These are phyloP conservation scores for Penelope pileata DNA, from an alignment of 2,113 vertebrate species.

Conservation along the genomic window DNA sequence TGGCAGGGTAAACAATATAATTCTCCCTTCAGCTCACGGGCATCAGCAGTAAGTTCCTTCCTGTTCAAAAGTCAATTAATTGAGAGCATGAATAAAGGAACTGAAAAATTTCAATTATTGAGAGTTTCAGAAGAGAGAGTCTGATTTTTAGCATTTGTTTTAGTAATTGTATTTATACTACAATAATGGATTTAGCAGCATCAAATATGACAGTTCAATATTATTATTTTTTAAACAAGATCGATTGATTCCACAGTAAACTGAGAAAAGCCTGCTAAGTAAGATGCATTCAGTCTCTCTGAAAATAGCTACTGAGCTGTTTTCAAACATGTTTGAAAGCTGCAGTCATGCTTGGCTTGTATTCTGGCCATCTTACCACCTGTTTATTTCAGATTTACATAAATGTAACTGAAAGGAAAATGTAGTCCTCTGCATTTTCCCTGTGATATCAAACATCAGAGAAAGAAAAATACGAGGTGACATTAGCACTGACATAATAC, in stretches of 20 bases:
- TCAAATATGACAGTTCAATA: neutral
- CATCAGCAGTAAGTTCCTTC: conserved; percentile 96
- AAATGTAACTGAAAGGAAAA: conserved; percentile 8
- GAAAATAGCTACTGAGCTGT: neutral
- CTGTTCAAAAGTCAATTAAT: conserved; percentile 70
- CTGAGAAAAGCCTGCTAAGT: neutral
- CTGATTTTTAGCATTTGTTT: neutral
- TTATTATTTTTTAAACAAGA: neutral
- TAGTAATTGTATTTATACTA: neutral
- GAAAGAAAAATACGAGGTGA: neutral
- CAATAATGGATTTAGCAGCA: neutral
- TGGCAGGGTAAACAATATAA: conserved; percentile 97
- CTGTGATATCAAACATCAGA: neutral
- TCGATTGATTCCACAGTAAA: neutral
- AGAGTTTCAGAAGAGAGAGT: neutral
- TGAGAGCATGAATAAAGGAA: neutral
- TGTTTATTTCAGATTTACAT: conserved; percentile 18
- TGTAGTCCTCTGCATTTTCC: neutral
- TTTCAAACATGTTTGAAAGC: neutral
- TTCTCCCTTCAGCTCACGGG: conserved; percentile 94
- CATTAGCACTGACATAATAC: neutral
- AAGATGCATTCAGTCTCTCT: neutral
- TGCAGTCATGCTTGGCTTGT: neutral
- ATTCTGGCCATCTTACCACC: neutral
- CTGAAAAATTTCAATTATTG: neutral